Base-by-base conservation (phyloP, 2,888 invertebrate species). In the Watsonalla binaria region DNA sequence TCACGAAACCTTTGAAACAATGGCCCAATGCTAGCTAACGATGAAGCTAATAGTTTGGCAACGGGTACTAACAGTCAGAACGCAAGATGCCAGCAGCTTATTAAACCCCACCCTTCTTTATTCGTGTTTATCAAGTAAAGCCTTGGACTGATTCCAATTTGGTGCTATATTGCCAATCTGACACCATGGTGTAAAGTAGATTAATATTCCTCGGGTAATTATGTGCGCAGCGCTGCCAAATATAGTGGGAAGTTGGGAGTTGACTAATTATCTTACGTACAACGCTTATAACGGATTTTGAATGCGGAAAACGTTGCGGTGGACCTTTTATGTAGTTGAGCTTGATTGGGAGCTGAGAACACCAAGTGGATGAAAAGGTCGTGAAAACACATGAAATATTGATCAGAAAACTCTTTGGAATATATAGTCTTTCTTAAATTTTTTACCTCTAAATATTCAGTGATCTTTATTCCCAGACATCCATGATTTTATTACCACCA, bases 101-200 rank as follows among this genome's bases (percentile, higher is more conserved):
- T 75, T 77, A 76, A 70, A 60, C 56, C 62, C 5, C 39, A 68
- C 65, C 60, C 53, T 70, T 70, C 68, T 74, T 74, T 75, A 75
- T 71, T 73, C 62, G 66, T 65, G 71, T 73, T 75, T 72, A 73
- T 71, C 68, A 63, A 70, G 63, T 70, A 74, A 72, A 65, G 65
- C 66, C 57, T 76, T 79, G 78, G 78, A 77, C 55, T 65, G 60
- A 60, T 67, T 74, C 77, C 77, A 79, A 74, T 72, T 69, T 58
- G 56, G 55, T 35, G 55, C 53, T 48, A 52, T 58, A 55, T 55
- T 52, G 45, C 52, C 49, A 54, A 37, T 37, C n/a, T 48, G 48
- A 37, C 48, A 48, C 5, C 33, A 48, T 48, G 48, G 48, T 48
- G 48, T 14, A 8, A 48, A 47, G 46, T 48, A 15, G 14, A 14